Base-by-base conservation (phyloP, 2,888 invertebrate species). In the Synanthedon vespiformis region DNA sequence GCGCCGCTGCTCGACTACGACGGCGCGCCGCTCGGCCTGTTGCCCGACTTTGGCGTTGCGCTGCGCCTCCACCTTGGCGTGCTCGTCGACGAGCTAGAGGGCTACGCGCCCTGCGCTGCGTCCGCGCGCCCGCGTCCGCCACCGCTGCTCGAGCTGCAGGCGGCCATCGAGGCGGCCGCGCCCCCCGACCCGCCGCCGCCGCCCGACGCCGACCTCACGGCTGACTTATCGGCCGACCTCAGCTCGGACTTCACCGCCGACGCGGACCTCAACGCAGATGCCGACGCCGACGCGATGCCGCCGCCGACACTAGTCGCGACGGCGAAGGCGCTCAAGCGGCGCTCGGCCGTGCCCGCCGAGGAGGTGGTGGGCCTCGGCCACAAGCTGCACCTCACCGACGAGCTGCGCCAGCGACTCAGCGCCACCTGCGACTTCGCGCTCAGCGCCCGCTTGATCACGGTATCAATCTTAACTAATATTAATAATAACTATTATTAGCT, bases 101-200 rank as follows among this genome's bases (percentile, higher is more conserved):
- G 58, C n/a, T 51, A 49, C 13, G 48, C 50, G 11, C 22, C 53
- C n/a, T 52, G 52, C 22, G 57, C 16, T 22, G 48, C 56, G 51
- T 40, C 41, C 34, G 40, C 48, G 1, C 40, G 58, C 8, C 64
- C 68, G 56, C 74, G 70, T 2, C 64, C 76, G 41, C 59, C 74
- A 47, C 70, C 80, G 40, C 72, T 81, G 53, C 49, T 66, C 56
- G 76, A 83, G 67, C 76, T 83, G 67, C 81, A 80, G 65, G 76
- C 72, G 14, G 80, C 77, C 54, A 62, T 81, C 53, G 67, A 55
- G 49, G 80, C 76, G 47, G 70, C 63, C 52, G 74, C 73, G 27
- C 69, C 67, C 12, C 56, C 59, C 11, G 58, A 57, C 14, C 60
- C 58, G 51, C 55, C 63, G 52, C 54, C 56, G 53, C 55, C 58